Evolutionary conservation across 2,888 invertebrate genomes (phyloP).

Genomic region (Ganaspis brasiliensis): DNA sequence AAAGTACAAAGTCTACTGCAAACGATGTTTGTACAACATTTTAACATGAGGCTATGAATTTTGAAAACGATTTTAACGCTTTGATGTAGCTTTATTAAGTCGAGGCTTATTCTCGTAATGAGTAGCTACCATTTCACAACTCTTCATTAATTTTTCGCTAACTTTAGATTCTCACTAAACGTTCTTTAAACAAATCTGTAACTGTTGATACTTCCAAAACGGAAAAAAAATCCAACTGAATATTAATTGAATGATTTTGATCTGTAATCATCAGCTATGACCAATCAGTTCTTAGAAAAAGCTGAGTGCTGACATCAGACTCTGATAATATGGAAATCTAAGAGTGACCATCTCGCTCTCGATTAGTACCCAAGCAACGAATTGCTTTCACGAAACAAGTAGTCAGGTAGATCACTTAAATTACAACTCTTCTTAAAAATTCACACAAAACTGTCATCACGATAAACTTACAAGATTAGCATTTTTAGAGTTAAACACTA

Average conservation of each 20-base stretch:
- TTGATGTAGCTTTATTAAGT: not conserved
- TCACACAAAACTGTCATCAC: conserved; percentile 2
- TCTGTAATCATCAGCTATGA: not conserved
- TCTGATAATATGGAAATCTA: conserved; percentile 19
- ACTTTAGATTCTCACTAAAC: not conserved
- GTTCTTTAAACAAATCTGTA: not conserved
- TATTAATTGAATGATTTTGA: conserved; percentile 6
- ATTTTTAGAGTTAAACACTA: conserved; percentile 30
- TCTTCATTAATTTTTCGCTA: not conserved
- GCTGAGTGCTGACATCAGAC: conserved; percentile 22
- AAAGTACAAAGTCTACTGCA: not conserved
- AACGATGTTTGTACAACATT: conserved; percentile 19
- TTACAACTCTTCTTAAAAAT: not conserved
- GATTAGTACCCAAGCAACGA: conserved; percentile 20
- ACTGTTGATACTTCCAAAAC: not conserved
- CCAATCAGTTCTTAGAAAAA: conserved; percentile 8
- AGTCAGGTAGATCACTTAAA: conserved; percentile 16
- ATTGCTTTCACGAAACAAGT: conserved; percentile 37
- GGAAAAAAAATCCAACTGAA: not conserved
- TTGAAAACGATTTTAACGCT: not conserved
- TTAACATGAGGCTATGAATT: not conserved
- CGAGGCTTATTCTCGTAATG: not conserved
- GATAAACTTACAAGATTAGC: conserved; percentile 31
- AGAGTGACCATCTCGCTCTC: conserved; percentile 4
- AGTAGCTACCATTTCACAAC: conserved; percentile 14